A percentile compares a stretch with the other conserved stretches of the same genome.
phyloP scores from a whole-genome alignment of 2,797 vertebrate species.

The Anas flavirostris region DNA sequence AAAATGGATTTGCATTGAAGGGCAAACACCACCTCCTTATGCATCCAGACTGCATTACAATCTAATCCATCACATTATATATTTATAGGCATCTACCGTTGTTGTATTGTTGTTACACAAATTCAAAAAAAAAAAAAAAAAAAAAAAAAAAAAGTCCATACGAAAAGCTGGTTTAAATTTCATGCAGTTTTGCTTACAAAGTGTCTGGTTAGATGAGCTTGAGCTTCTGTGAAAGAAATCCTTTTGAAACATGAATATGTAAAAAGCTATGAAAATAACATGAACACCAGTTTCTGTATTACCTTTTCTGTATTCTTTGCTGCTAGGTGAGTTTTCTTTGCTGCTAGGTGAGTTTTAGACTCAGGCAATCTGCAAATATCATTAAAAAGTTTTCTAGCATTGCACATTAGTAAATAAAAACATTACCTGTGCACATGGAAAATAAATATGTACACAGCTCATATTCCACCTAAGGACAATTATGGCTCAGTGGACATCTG shows the following conservation, averaged over 20 bases:
- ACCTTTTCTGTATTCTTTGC: constrained; percentile 57
- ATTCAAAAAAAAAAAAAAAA: constrained; percentile 45
- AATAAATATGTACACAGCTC: neutral
- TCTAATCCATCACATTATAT: constrained; percentile 77
- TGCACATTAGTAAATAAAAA: constrained; percentile 43
- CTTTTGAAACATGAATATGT: constrained; percentile 73
- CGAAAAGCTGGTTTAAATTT: constrained; percentile 78
- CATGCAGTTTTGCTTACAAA: constrained; percentile 75
- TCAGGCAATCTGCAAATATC: constrained; percentile 54
- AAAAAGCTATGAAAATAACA: constrained; percentile 68
- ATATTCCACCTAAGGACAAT: constrained; percentile 21
- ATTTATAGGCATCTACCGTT: constrained; percentile 76
- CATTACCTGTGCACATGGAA: neutral
- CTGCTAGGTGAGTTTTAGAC: constrained; percentile 70
- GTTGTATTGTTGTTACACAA: constrained; percentile 68
- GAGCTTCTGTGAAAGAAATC: constrained; percentile 70
- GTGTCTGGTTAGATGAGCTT: constrained; percentile 74
- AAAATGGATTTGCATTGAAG: constrained; percentile 79
- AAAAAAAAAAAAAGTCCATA: constrained; percentile 67
- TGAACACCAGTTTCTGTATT: constrained; percentile 53
- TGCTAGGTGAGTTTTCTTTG: constrained; percentile 70
- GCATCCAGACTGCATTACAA: constrained; percentile 74
- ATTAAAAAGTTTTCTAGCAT: constrained; percentile 30
- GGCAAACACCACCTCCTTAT: constrained; percentile 73
- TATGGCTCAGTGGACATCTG: constrained; percentile 14